Evolutionary conservation across 1,140 invertebrate genomes (phyloP).

Genomic region (Drosophila carrolli): DNA sequence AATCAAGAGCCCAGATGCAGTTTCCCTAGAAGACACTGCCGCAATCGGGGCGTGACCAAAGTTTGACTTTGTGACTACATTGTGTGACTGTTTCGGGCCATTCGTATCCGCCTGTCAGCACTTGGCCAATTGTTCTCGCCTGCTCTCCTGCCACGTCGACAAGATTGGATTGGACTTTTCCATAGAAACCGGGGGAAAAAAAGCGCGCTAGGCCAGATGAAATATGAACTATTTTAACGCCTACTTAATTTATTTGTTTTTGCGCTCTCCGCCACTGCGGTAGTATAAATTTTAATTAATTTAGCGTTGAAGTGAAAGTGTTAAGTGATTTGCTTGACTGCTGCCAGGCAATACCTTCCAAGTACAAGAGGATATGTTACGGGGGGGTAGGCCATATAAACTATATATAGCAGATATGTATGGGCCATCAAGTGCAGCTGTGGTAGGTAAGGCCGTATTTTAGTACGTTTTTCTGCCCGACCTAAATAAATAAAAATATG

Average conservation of each 20-base stretch:
- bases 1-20: conserved; percentile 60
- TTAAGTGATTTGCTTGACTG: conserved; percentile 58
- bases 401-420: conserved; percentile 42
- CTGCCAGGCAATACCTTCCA: conserved; percentile 34
- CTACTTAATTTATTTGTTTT: conserved; percentile 83
- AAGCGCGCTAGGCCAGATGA: conserved; percentile 50
- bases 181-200: conserved; percentile 36
- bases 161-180: conserved; percentile 50
- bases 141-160: conserved; percentile 51
- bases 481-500: conserved; percentile 84
- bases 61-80: conserved; percentile 45
- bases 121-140: conserved; percentile 73
- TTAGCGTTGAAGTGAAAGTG: conserved; percentile 80
- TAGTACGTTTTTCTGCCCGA: conserved; percentile 63
- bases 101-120: conserved; percentile 59
- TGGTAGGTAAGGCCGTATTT: conserved; percentile 59
- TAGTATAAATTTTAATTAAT: conserved; percentile 80
- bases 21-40: conserved; percentile 17
- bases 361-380: conserved; percentile 11
- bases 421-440: conserved; percentile 58
- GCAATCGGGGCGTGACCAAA: conserved; percentile 33
- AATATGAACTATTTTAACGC: conserved; percentile 84
- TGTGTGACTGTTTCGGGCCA: conserved; percentile 18
- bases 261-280: conserved; percentile 18
- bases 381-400: conserved; percentile 17